Conservation (phyloP, 2,888 invertebrate genomes). For the Melipona beecheii region DNA sequence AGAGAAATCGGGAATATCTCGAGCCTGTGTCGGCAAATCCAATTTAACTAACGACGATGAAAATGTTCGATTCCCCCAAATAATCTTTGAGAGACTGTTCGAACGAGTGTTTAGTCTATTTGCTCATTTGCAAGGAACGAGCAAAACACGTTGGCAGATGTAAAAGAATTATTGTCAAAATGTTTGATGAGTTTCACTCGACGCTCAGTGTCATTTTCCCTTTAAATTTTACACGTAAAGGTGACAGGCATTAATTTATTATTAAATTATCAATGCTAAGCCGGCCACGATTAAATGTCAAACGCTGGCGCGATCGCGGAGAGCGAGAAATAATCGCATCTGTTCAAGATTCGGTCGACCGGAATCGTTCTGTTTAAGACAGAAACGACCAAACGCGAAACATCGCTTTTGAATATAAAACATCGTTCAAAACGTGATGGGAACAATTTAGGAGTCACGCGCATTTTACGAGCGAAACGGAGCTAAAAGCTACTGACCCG, state of each 20-base stretch:
- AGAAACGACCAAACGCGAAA: neutral
- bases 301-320: neutral
- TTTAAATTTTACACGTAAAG: too few relatives aligned
- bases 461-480: constrained; percentile 34
- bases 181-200: too few relatives aligned
- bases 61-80: neutral
- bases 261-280: neutral
- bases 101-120: neutral
- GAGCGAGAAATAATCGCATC: neutral
- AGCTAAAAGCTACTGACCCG: constrained; percentile 15
- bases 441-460: constrained; percentile 36
- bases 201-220: too few relatives aligned
- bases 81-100: fast-evolving
- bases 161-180: too few relatives aligned
- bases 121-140: too few relatives aligned
- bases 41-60: neutral
- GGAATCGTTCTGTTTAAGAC: neutral
- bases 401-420: constrained; percentile 18
- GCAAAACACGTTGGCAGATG: too few relatives aligned
- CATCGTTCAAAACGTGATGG: constrained; percentile 18
- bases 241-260: neutral
- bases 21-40: neutral
- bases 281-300: neutral
- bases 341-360: neutral
- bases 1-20: neutral